Base-by-base conservation (phyloP, 2,797 vertebrate species). In the Alosa sapidissima region DNA sequence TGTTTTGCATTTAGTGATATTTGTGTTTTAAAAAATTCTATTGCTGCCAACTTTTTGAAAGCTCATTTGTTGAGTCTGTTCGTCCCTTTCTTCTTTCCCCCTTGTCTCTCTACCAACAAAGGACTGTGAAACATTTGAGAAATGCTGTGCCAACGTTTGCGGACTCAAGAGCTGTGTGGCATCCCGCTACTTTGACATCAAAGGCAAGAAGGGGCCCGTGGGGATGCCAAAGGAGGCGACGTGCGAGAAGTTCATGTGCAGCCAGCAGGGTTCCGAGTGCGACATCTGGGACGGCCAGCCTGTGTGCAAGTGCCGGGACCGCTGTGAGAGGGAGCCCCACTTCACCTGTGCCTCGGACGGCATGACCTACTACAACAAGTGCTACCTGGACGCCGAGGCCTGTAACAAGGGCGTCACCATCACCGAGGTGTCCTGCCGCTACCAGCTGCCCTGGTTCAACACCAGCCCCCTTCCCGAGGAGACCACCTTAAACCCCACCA, bases 271-370 rank as follows among this genome's bases (percentile, higher is more conserved):
- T 78, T 99, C 98, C 0, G 97, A 98, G 91, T 99, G 98, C 0
- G 98, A 99, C 93, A 97, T 99, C 94, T 99, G 98, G 98, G 98
- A 99, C 0, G 97, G 98, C 68, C 98, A 99, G 91, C 98, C 98
- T 0, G 97, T 99, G 81, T 99, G 98, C 90, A 99, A 98, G 93
- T 99, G 98, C 94, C 94, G 95, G 86, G 98, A 99, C 86, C 96
- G 98, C 45, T 99, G 98, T 21, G 98, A 99, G 95, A 96, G 97
- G 88, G 98, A 99, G 85, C 98, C 98, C 0, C 97, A 96, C 89
- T 99, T 99, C 90, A 99, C 98, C 2, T 99, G 98, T 0, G 98
- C 98, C n/a, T 99, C 98, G 0, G 98, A 99, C 0, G 98, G 98
- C 86, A 97, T 99, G 94, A 99, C 98, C 48, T 99, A 99, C 91